Percentiles rank a stretch among this genome's conserved stretches.
These are phyloP conservation scores for Jaculus jaculus DNA, from an alignment of 2,113 vertebrate species.

Conservation along the genomic window DNA sequence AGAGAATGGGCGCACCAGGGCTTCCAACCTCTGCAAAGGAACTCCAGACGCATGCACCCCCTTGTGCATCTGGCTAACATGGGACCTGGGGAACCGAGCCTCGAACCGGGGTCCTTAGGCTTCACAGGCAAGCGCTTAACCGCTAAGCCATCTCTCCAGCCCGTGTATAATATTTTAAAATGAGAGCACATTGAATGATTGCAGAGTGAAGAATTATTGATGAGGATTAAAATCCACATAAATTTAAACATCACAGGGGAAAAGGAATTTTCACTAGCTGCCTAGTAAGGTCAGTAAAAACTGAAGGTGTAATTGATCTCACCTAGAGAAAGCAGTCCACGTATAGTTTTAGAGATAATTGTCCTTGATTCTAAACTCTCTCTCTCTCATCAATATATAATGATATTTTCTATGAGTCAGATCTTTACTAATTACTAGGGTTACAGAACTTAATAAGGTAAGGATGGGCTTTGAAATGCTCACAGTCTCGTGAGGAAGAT, in stretches of 20 bases:
- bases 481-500: constrained; percentile 8
- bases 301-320: neutral
- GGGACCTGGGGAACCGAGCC: no score
- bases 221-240: constrained; percentile 5
- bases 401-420: neutral
- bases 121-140: no score
- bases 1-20: no score
- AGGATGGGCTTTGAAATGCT: constrained; percentile 32
- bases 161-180: neutral
- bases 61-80: no score
- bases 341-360: neutral
- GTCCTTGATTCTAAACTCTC: neutral
- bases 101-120: no score
- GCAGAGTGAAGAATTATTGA: neutral
- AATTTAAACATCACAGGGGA: neutral
- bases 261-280: neutral
- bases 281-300: neutral
- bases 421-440: neutral
- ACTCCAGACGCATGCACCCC: no score
- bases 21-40: no score
- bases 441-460: neutral
- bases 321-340: neutral
- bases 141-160: no score
- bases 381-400: neutral
- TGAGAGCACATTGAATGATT: neutral